phyloP scores from a whole-genome alignment of 2,113 vertebrate genomes.

The Thomomys bottae region DNA sequence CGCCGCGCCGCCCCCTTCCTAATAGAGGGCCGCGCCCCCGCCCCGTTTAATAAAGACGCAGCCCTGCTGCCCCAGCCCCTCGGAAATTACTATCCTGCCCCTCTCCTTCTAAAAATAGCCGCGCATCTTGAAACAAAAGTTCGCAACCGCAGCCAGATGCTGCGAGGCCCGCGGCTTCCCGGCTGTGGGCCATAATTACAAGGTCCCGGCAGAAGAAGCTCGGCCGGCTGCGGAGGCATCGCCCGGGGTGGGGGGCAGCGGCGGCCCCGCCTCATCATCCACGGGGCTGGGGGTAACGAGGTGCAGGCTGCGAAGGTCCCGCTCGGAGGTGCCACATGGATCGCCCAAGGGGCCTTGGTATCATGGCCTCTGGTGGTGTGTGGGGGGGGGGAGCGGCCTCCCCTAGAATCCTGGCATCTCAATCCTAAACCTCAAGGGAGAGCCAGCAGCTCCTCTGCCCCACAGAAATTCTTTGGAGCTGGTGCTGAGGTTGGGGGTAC shows the following conservation, averaged over 20 bases:
- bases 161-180: slow-evolving; percentile 89
- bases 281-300: not conserved
- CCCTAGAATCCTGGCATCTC: not conserved
- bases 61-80: slow-evolving; percentile 86
- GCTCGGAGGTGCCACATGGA: not conserved
- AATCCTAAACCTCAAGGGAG: not conserved
- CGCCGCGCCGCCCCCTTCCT: slow-evolving; percentile 63
- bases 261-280: not conserved
- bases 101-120: slow-evolving; percentile 90
- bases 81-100: slow-evolving; percentile 90
- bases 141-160: slow-evolving; percentile 90
- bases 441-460: not conserved
- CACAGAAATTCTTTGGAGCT: not conserved
- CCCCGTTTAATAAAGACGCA: slow-evolving; percentile 83
- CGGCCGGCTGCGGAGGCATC: slow-evolving; percentile 72
- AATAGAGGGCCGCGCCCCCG: slow-evolving; percentile 78
- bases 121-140: slow-evolving; percentile 91
- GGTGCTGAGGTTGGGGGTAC: slow-evolving; percentile 18
- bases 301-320: not conserved
- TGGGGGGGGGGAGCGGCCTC: no score
- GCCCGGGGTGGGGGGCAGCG: slow-evolving; percentile 33
- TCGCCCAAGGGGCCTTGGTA: not conserved
- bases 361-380: not conserved
- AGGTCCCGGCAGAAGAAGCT: slow-evolving; percentile 76
- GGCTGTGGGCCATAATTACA: slow-evolving; percentile 92